Conservation (phyloP, 2,888 invertebrate species). For the Polylopha cassiicola region DNA sequence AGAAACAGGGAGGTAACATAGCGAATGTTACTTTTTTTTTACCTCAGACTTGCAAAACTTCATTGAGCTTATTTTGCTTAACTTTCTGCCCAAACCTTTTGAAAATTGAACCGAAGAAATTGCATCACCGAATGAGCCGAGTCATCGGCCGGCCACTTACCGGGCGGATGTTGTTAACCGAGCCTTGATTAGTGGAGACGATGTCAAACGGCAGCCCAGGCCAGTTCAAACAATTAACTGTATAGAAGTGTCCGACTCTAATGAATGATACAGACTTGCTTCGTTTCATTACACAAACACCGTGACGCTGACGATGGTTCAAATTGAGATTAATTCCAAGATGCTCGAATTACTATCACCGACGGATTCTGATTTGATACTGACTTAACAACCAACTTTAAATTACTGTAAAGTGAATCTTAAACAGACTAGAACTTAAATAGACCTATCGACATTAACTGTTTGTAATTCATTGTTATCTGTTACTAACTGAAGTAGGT, state of each 20-base stretch:
- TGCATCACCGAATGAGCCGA: conserved; percentile 66
- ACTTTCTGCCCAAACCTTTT: conserved; percentile 7
- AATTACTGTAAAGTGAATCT: not conserved
- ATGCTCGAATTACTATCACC: conserved; percentile 40
- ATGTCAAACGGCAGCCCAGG: conserved; percentile 67
- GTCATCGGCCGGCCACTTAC: conserved; percentile 71
- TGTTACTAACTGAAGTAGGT: too few species aligned
- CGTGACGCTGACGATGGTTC: conserved; percentile 68
- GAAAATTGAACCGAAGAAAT: conserved; percentile 39
- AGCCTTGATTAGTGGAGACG: conserved; percentile 72
- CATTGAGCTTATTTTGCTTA: conserved; percentile 16
- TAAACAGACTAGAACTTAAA: too few species aligned
- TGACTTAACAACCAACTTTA: conserved; percentile 15
- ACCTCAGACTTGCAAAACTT: too few species aligned
- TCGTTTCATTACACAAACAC: conserved; percentile 72
- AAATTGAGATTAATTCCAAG: conserved; percentile 73
- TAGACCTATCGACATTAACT: too few species aligned
- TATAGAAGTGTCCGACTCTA: conserved; percentile 75
- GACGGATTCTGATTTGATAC: conserved; percentile 19
- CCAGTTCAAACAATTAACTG: conserved; percentile 77
- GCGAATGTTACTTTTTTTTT: too few species aligned
- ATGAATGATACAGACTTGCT: conserved; percentile 72
- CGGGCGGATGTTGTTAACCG: conserved; percentile 73
- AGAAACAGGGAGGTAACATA: too few species aligned
- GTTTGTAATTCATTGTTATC: too few species aligned